These are phyloP conservation scores for Stomorhina lunata DNA, from an alignment of 2,888 invertebrate species.

Conservation along the genomic window DNA sequence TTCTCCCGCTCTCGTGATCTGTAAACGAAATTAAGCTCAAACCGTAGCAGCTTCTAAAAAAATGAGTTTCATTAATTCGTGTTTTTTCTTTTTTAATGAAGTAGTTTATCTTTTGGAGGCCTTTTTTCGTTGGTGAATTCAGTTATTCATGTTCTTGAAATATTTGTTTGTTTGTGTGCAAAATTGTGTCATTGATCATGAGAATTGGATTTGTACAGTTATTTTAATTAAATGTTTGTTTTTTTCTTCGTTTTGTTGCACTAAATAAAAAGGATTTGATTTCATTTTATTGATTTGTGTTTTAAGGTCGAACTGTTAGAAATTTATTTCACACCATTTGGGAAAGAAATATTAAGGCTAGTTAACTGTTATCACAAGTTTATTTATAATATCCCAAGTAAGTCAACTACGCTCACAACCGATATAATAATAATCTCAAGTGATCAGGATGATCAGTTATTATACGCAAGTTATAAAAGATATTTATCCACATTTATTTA, in stretches of 20 bases:
- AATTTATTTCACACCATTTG: background rate
- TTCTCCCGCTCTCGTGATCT: background rate
- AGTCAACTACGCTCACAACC: no score
- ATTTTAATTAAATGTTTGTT: conserved; percentile 42
- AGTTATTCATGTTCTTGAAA: conserved; percentile 30
- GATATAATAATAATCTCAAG: no score
- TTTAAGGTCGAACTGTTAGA: background rate
- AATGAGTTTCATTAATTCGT: conserved; percentile 44
- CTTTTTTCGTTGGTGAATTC: background rate
- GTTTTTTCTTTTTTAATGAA: conserved; percentile 44
- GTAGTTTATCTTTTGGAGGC: conserved; percentile 38
- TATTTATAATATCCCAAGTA: no score
- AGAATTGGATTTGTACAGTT: conserved; percentile 48
- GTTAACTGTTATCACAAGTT: no score
- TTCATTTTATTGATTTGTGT: background rate
- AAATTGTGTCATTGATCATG: conserved; percentile 51
- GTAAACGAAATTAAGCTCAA: background rate
- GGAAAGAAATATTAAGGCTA: background rate
- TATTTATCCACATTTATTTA: no score
- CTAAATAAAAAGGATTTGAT: background rate
- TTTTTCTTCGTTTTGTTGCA: background rate
- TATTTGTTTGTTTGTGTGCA: conserved; percentile 39
- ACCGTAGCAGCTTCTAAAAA: background rate
- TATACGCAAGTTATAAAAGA: no score
- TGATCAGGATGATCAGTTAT: no score